Conservation (phyloP, 2,113 vertebrate genomes). For the Chlamydotis undulata region DNA sequence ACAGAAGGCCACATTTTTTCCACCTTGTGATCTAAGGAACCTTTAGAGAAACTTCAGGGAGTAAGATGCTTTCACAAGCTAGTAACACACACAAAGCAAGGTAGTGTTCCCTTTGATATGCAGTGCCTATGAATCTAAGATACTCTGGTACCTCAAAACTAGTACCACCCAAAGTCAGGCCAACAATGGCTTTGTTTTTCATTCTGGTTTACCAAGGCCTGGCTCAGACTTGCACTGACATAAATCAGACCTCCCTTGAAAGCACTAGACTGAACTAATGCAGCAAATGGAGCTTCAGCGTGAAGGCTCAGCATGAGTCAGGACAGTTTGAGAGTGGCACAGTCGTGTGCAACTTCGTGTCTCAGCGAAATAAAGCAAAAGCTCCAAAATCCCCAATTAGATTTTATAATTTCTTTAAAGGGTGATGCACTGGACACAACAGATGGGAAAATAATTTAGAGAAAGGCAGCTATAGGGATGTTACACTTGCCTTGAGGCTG, state of each 20-base stretch:
- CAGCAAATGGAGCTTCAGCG: neutral
- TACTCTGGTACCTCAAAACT: neutral
- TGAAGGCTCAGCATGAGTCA: neutral
- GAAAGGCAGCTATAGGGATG: neutral
- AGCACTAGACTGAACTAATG: neutral
- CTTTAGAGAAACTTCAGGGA: neutral
- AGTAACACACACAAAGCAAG: neutral
- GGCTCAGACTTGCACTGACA: neutral
- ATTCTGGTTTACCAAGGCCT: neutral
- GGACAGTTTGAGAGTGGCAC: neutral
- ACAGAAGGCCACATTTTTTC: neutral
- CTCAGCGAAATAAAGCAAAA: neutral
- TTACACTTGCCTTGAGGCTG: neutral
- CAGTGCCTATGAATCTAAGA: neutral
- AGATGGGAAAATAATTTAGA: neutral
- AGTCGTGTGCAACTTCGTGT: neutral
- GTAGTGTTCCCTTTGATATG: neutral
- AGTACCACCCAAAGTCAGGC: neutral
- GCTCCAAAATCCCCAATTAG: neutral
- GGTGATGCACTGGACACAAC: neutral
- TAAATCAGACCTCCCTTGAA: neutral
- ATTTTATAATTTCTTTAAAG: neutral
- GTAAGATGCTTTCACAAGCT: neutral
- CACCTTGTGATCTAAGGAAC: neutral
- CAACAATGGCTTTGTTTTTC: neutral